A percentile compares a stretch with the other conserved stretches of the same genome.
These are phyloP conservation scores for Rhodinocichla rosea DNA, from an alignment of 2,113 vertebrate genomes.

Conservation along the genomic window DNA sequence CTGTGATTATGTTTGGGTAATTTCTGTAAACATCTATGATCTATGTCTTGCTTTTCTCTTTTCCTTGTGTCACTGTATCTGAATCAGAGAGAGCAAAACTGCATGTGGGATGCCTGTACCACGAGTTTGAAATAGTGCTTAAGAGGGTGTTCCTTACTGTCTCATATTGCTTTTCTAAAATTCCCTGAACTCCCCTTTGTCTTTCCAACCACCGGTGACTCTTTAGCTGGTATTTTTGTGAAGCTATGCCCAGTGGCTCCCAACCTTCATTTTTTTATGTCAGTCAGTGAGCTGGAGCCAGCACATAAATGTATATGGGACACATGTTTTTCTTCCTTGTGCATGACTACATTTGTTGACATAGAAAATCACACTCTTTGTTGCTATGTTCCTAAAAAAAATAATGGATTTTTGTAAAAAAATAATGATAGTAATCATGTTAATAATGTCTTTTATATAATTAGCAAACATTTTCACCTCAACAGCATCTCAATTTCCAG, in stretches of 20 bases:
- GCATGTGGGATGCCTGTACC: accelerated
- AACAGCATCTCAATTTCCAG: background rate
- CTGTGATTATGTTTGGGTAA: background rate
- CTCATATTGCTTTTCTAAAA: background rate
- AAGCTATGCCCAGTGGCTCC: background rate
- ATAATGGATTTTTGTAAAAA: background rate
- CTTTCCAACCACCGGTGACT: background rate
- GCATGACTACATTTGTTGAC: background rate
- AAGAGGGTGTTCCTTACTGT: background rate
- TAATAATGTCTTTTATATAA: background rate
- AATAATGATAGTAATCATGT: background rate
- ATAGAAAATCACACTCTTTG: background rate
- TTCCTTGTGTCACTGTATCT: background rate
- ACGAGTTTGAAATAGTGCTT: background rate
- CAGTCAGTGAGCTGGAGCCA: background rate
- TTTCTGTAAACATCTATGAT: background rate
- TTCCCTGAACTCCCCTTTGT: background rate
- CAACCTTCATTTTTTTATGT: background rate
- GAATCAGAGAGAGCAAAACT: background rate
- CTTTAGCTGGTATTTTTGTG: background rate
- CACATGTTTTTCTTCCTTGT: background rate
- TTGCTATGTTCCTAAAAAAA: background rate
- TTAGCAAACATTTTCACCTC: background rate
- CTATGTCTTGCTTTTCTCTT: background rate
- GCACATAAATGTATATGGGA: background rate